Evolutionary conservation across 2,113 vertebrate genomes (phyloP).

Genomic region (Grammomys dolichurus): DNA sequence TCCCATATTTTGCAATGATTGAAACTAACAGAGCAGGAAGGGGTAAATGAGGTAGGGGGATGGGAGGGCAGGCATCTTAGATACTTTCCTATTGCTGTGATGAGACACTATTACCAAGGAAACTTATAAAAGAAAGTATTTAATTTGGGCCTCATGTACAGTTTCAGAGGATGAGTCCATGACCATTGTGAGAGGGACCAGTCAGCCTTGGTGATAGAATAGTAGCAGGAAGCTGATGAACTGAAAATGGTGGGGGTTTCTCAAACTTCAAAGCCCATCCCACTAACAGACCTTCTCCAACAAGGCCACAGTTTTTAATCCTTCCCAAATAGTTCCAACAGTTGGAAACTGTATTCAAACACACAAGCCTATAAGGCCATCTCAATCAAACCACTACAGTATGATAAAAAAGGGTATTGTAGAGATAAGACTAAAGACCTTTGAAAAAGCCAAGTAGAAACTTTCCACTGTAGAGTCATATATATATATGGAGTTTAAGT

Average conservation of each 20-base stretch:
- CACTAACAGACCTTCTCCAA: neutral
- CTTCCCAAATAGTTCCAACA: neutral
- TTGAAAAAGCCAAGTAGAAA: neutral
- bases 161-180: neutral
- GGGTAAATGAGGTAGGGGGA: neutral
- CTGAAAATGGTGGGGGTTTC: neutral
- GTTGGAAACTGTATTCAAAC: neutral
- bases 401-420: neutral
- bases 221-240: neutral
- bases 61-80: neutral
- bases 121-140: neutral
- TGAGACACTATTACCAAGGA: neutral
- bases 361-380: neutral
- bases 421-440: neutral
- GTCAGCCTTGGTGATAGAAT: neutral
- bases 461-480: neutral
- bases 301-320: neutral
- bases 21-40: neutral
- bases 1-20: neutral
- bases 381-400: neutral
- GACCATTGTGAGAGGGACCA: neutral
- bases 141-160: neutral
- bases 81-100: neutral
- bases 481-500: neutral
- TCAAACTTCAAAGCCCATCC: neutral